Conservation (phyloP, 2,797 vertebrate species). For the Paedocypris micromegethes region DNA sequence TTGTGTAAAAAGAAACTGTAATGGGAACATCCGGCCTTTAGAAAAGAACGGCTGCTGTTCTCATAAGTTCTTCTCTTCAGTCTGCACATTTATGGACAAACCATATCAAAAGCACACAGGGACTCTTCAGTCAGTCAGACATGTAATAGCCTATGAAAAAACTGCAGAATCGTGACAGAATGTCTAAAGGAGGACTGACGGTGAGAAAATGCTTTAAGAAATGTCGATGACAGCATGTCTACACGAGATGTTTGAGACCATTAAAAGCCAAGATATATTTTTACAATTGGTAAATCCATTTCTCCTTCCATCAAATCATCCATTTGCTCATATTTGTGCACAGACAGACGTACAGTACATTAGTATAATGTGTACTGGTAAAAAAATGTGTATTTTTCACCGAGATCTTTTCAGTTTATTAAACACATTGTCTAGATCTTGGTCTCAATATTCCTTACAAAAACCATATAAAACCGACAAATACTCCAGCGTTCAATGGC, state of each 20-base stretch:
- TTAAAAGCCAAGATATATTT: background rate
- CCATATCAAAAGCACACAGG: constrained; percentile 13
- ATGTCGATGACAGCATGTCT: constrained; percentile 8
- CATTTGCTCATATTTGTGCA: too few species aligned
- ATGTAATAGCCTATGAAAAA: background rate
- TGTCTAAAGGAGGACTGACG: background rate
- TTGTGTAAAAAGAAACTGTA: constrained; percentile 4
- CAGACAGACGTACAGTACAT: too few species aligned
- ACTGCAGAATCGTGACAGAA: background rate
- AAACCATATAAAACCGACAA: too few species aligned
- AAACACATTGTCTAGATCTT: too few species aligned
- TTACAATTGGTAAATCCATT: background rate
- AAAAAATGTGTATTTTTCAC: too few species aligned
- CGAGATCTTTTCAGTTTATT: too few species aligned
- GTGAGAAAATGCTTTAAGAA: constrained; percentile 11
- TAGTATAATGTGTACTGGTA: too few species aligned
- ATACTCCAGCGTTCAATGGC: too few species aligned
- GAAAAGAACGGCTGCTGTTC: background rate
- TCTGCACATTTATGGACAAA: constrained; percentile 4
- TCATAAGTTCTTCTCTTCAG: background rate
- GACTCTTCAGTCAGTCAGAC: constrained; percentile 1
- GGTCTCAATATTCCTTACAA: too few species aligned
- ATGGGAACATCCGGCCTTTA: constrained; percentile 6
- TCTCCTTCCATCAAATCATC: too few species aligned
- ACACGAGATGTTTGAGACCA: background rate